Evolutionary conservation across 2,113 vertebrate species (phyloP).

Genomic region (Archilochus colubris): DNA sequence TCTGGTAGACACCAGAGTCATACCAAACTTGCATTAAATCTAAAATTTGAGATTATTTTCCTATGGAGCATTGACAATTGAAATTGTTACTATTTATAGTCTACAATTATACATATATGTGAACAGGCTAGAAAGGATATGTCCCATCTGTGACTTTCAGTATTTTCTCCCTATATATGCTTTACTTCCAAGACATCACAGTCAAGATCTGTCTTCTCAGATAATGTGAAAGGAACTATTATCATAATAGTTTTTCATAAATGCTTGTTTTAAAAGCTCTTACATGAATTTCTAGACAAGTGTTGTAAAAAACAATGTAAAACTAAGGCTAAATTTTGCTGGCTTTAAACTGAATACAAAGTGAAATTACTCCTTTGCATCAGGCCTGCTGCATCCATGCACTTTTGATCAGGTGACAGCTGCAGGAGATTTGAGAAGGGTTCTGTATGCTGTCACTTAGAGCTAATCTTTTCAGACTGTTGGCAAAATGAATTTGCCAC

Average conservation of each 20-base stretch:
- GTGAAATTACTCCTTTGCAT: not conserved
- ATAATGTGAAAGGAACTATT: not conserved
- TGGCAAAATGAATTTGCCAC: constrained; percentile 9
- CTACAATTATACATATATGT: not conserved
- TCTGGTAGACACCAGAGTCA: not conserved
- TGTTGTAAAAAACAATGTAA: not conserved
- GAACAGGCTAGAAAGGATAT: not conserved
- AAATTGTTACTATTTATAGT: not conserved
- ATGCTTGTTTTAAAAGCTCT: not conserved
- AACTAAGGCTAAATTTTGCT: not conserved
- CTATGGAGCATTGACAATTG: not conserved
- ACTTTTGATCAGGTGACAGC: constrained; percentile 8
- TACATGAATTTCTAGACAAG: not conserved
- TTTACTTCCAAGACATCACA: not conserved
- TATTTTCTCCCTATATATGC: not conserved
- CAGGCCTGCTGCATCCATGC: not conserved
- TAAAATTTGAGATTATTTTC: not conserved
- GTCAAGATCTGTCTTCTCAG: not conserved
- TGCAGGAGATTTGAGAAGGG: constrained; percentile 25
- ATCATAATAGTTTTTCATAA: not conserved
- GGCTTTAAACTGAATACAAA: not conserved
- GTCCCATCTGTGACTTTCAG: not conserved
- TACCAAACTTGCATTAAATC: not conserved
- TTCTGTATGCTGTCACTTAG: constrained; percentile 34
- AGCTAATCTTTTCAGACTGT: constrained; percentile 42